These are phyloP conservation scores for Calidris pugnax DNA, from an alignment of 2,113 vertebrate genomes.

Conservation along the genomic window DNA sequence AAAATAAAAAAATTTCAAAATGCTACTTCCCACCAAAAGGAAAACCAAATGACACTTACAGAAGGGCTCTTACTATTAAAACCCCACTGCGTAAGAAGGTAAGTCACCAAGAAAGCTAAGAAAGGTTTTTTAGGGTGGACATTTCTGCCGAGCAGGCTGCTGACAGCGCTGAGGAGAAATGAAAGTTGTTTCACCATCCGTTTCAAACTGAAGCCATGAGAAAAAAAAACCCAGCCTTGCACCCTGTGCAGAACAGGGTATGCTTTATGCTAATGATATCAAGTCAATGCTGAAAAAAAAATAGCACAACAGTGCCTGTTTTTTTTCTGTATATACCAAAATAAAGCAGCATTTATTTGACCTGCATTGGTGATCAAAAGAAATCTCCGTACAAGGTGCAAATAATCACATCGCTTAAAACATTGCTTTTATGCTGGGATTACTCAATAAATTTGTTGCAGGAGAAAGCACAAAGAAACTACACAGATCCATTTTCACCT, in stretches of 20 bases:
- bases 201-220: not conserved
- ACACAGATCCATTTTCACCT: not conserved
- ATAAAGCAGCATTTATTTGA: not conserved
- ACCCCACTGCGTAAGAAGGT: not conserved
- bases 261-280: not conserved
- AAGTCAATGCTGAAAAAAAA: not conserved
- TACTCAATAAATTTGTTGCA: not conserved
- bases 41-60: not conserved
- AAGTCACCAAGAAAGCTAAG: not conserved
- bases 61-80: not conserved
- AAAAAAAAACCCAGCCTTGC: rapidly evolving
- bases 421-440: not conserved
- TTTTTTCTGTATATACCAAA: not conserved
- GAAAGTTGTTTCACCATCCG: not conserved
- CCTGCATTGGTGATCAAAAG: not conserved
- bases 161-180: not conserved
- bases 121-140: not conserved
- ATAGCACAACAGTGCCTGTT: not conserved
- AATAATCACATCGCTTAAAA: not conserved
- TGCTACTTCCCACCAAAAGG: not conserved
- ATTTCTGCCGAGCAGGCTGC: not conserved
- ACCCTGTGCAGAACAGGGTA: not conserved
- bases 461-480: not conserved
- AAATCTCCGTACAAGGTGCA: not conserved
- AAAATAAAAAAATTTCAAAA: not conserved